These are phyloP conservation scores for Phania funesta DNA, from an alignment of 2,888 invertebrate genomes.

Conservation along the genomic window DNA sequence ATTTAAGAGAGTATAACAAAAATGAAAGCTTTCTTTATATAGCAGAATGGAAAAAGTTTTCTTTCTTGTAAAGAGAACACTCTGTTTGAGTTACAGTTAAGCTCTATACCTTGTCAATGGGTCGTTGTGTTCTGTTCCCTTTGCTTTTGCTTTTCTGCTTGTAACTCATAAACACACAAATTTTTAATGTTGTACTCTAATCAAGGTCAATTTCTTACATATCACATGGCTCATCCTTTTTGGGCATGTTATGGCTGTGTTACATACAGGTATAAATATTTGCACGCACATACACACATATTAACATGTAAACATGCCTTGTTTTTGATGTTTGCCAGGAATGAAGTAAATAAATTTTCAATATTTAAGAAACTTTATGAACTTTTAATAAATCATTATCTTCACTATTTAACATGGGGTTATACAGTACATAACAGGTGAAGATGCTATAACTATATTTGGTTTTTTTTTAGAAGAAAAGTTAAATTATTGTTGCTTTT, in stretches of 20 bases:
- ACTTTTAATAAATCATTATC: neutral
- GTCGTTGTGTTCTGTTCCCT: slow-evolving; percentile 47
- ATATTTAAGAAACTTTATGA: slow-evolving; percentile 43
- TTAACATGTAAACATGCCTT: slow-evolving; percentile 28
- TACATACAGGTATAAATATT: neutral
- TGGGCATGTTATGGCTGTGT: slow-evolving; percentile 23
- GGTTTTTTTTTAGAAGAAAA: too few species aligned
- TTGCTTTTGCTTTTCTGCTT: slow-evolving; percentile 16
- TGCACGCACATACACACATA: neutral
- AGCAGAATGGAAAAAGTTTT: slow-evolving; percentile 35
- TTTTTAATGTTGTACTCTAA: slow-evolving; percentile 42
- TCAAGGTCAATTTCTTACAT: slow-evolving; percentile 66
- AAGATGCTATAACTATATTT: too few species aligned
- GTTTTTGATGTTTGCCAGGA: slow-evolving; percentile 32
- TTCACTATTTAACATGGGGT: neutral
- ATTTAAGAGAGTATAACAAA: slow-evolving; percentile 33
- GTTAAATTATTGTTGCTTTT: too few species aligned
- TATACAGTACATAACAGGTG: neutral
- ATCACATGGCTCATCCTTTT: slow-evolving; percentile 62
- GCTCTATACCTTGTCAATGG: slow-evolving; percentile 46
- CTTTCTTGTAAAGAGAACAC: neutral
- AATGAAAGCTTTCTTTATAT: neutral
- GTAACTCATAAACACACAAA: slow-evolving; percentile 51
- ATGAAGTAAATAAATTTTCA: slow-evolving; percentile 36
- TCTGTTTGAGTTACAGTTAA: slow-evolving; percentile 14